Evolutionary conservation across 2,797 vertebrate genomes (phyloP).

Genomic region (Melanogrammus aeglefinus): DNA sequence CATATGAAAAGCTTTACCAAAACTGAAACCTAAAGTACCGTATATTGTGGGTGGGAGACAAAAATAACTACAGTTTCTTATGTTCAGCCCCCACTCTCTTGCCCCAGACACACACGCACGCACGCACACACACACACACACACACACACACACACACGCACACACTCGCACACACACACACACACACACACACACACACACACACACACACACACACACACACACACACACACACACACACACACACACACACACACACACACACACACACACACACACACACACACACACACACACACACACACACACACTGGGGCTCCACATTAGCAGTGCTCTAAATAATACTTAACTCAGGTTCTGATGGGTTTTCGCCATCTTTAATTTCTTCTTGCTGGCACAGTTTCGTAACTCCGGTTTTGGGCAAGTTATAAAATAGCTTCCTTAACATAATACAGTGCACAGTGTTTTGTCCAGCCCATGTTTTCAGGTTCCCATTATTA

Average conservation of each 20-base stretch:
- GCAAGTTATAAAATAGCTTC: slow-evolving; percentile 34
- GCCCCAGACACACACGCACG: slow-evolving; percentile 5
- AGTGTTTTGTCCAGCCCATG: background rate
- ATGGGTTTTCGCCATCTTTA: background rate
- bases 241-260: slow-evolving; percentile 13
- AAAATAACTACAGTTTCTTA: slow-evolving; percentile 1
- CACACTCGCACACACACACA: slow-evolving; percentile 12
- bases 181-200: slow-evolving; percentile 12
- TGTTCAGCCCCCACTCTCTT: background rate
- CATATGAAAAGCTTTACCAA: background rate
- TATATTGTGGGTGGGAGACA: slow-evolving; percentile 5
- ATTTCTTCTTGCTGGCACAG: slow-evolving; percentile 13
- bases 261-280: slow-evolving; percentile 14
- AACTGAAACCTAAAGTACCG: slow-evolving; percentile 8
- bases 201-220: slow-evolving; percentile 13
- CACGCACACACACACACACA: slow-evolving; percentile 12
- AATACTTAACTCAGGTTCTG: background rate
- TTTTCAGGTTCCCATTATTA: slow-evolving; percentile 6
- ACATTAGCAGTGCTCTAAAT: background rate
- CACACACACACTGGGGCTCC: slow-evolving; percentile 1
- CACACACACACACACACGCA: slow-evolving; percentile 13
- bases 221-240: slow-evolving; percentile 13
- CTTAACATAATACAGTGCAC: slow-evolving; percentile 25
- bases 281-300: slow-evolving; percentile 9
- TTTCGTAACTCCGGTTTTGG: slow-evolving; percentile 21